Evolutionary conservation across 1,140 invertebrate species (phyloP).

Genomic region (Drosophila subobscura): DNA sequence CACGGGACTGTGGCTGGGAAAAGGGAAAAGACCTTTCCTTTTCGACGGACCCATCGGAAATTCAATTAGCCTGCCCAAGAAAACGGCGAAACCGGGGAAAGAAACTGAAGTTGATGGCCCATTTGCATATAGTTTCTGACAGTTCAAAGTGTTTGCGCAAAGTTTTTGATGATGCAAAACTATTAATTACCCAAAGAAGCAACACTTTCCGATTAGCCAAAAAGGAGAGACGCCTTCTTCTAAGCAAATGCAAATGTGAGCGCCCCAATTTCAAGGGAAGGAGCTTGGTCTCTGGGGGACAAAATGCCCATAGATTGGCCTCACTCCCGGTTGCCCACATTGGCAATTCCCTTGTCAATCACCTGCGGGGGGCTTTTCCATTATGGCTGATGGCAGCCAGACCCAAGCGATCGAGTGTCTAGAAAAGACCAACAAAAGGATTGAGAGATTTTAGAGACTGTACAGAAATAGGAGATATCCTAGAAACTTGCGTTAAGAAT

Average conservation of each 20-base stretch:
- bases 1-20: slow-evolving; percentile 24
- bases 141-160: slow-evolving; percentile 66
- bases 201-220: slow-evolving; percentile 42
- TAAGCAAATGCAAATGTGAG: slow-evolving; percentile 9
- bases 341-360: too few relatives aligned
- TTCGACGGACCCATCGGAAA: slow-evolving; percentile 48
- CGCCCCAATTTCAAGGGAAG: background rate
- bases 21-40: background rate
- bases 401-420: too few relatives aligned
- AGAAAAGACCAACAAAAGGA: too few relatives aligned
- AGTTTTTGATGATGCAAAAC: slow-evolving; percentile 53
- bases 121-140: slow-evolving; percentile 70
- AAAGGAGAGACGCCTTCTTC: background rate
- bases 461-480: too few relatives aligned
- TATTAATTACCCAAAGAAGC: slow-evolving; percentile 64
- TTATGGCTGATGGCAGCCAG: too few relatives aligned
- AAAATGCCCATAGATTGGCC: background rate
- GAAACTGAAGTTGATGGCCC: slow-evolving; percentile 36
- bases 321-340: too few relatives aligned
- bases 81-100: slow-evolving; percentile 40
- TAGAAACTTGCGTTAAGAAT: too few relatives aligned
- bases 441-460: too few relatives aligned
- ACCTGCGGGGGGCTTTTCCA: too few relatives aligned
- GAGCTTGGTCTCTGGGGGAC: slow-evolving; percentile 9
- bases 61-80: slow-evolving; percentile 64